phyloP scores from a whole-genome alignment of 2,797 vertebrate species.

The Pogoniulus pusillus region DNA sequence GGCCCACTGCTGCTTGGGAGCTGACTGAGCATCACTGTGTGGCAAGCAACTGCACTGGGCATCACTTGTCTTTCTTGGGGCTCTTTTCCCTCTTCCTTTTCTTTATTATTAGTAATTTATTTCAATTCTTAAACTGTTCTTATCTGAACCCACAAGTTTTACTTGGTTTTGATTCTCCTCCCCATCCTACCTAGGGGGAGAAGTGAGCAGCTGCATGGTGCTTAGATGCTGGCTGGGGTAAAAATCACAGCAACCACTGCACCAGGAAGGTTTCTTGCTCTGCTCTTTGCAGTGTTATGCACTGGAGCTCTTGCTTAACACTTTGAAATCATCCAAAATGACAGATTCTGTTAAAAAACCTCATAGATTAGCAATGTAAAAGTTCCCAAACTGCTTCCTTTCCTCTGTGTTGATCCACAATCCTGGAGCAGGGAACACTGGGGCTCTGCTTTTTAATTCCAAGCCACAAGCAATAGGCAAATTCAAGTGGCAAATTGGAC shows the following conservation, averaged over 20 bases:
- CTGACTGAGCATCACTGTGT: no score
- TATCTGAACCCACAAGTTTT: no score
- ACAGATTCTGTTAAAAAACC: not conserved
- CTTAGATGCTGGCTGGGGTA: no score
- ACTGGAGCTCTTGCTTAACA: not conserved
- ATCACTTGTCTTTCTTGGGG: no score
- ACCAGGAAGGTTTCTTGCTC: rapidly evolving
- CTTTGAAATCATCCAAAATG: not conserved
- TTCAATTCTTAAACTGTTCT: no score
- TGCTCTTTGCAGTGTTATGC: not conserved
- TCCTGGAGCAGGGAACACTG: not conserved
- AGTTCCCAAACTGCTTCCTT: not conserved
- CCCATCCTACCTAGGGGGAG: no score
- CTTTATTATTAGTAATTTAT: no score
- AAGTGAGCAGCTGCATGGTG: no score
- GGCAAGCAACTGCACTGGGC: no score
- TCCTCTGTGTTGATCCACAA: not conserved
- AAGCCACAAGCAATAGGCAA: conserved; percentile 15
- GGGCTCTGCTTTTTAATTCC: conserved; percentile 11
- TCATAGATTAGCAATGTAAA: rapidly evolving
- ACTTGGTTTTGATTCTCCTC: no score
- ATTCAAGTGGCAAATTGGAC: conserved; percentile 24
- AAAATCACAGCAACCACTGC: not conserved
- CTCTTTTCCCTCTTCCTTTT: no score
- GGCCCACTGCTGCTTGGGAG: no score